A percentile compares a stretch with the other conserved stretches of the same genome.
These are phyloP conservation scores for Gorsachius goisagi DNA, from an alignment of 2,113 vertebrate genomes.

Conservation along the genomic window DNA sequence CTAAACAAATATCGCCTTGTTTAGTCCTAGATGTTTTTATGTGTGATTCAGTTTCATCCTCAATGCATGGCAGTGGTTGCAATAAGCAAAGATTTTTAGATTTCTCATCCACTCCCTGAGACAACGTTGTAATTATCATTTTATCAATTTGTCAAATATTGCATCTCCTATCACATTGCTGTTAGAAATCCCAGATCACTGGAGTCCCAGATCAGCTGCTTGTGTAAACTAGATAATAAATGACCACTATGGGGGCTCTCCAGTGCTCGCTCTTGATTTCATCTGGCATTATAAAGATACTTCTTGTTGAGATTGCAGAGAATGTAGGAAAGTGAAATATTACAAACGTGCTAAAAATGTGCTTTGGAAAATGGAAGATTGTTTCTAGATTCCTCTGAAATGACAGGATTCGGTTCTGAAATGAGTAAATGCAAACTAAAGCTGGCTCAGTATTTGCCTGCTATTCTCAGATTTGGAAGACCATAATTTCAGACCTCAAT, in stretches of 20 bases:
- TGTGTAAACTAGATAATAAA: background rate
- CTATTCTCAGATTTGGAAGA: background rate
- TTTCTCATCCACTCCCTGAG: background rate
- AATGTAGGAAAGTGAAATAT: background rate
- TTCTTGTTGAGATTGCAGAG: background rate
- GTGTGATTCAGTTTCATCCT: background rate
- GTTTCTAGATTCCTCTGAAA: background rate
- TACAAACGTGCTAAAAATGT: background rate
- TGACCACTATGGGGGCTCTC: background rate
- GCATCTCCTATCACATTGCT: background rate
- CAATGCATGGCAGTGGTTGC: background rate
- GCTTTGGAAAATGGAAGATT: background rate
- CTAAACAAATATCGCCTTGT: background rate
- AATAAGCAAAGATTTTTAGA: background rate
- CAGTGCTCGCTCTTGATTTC: background rate
- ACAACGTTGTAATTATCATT: background rate
- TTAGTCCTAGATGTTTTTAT: background rate
- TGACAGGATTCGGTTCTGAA: background rate
- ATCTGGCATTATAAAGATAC: background rate
- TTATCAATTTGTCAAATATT: background rate
- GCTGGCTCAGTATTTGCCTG: background rate
- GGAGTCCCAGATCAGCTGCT: background rate
- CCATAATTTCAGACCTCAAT: background rate
- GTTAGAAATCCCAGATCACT: background rate
- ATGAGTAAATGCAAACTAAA: background rate